These are phyloP conservation scores for Erpornis zantholeuca DNA, from an alignment of 2,113 vertebrate species.

Conservation along the genomic window DNA sequence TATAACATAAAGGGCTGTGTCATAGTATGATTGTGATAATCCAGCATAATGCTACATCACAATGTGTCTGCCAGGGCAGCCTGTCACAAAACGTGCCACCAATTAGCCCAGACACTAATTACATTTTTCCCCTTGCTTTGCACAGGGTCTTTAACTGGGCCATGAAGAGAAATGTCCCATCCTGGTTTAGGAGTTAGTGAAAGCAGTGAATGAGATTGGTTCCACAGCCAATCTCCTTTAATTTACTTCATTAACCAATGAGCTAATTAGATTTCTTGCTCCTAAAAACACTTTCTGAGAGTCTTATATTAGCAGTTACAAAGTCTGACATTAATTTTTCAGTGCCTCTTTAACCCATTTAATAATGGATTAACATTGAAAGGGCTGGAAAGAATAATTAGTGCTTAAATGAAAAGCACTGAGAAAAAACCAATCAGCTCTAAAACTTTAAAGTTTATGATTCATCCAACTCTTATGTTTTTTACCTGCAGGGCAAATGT, in stretches of 20 bases:
- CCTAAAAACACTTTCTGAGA: conserved; percentile 8
- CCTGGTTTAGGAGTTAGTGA: background rate
- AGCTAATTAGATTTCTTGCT: conserved; percentile 49
- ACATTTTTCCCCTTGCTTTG: background rate
- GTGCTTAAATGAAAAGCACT: background rate
- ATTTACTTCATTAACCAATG: conserved; percentile 63
- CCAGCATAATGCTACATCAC: background rate
- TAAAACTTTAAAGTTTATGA: background rate
- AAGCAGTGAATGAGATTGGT: conserved; percentile 20
- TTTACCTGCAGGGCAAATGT: background rate
- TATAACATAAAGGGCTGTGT: background rate
- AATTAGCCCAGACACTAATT: background rate
- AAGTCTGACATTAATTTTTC: conserved; percentile 7
- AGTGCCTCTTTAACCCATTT: background rate
- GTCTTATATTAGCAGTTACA: background rate
- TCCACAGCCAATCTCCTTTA: background rate
- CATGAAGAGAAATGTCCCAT: background rate
- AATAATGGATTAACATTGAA: conserved; percentile 2
- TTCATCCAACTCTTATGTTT: background rate
- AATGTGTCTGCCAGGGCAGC: background rate
- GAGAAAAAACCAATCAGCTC: background rate
- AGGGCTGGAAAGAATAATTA: background rate
- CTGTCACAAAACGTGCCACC: background rate
- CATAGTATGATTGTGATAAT: background rate
- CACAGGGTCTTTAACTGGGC: background rate